phyloP scores from a whole-genome alignment of 2,888 invertebrate genomes.

The Erebia aethiops region DNA sequence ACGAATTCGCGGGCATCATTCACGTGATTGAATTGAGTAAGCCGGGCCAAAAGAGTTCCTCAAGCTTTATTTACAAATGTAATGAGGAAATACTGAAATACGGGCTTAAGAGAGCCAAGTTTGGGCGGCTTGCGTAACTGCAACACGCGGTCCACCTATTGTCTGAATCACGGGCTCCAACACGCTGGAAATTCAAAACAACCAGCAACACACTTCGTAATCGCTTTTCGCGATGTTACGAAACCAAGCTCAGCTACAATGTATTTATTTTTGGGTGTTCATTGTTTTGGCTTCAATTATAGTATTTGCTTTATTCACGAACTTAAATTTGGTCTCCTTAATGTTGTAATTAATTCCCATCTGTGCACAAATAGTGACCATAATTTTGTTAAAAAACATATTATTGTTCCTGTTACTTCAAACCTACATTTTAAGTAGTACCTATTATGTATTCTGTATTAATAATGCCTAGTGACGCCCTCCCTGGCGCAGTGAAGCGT shows the following conservation, averaged over 20 bases:
- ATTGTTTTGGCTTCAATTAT: neutral
- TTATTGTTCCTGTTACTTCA: no score
- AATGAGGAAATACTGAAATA: constrained; percentile 16
- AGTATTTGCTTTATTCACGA: no score
- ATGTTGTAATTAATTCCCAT: no score
- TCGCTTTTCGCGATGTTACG: neutral
- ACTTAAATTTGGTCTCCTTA: no score
- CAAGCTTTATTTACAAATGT: neutral
- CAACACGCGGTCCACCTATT: neutral
- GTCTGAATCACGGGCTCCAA: neutral
- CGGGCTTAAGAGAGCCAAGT: neutral
- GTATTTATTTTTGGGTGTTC: neutral
- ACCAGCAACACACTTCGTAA: neutral
- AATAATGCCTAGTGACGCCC: no score
- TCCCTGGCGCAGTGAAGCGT: no score
- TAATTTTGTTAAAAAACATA: no score
- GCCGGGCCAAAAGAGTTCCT: neutral
- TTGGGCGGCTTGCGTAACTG: neutral
- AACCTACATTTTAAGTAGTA: no score
- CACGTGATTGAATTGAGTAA: no score
- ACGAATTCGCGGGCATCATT: no score
- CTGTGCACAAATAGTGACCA: no score
- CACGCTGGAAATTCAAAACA: constrained; percentile 6
- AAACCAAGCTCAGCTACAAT: neutral
- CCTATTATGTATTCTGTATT: no score